Conservation (phyloP, 2,888 invertebrate genomes). For the Drosophila kanekoi region DNA sequence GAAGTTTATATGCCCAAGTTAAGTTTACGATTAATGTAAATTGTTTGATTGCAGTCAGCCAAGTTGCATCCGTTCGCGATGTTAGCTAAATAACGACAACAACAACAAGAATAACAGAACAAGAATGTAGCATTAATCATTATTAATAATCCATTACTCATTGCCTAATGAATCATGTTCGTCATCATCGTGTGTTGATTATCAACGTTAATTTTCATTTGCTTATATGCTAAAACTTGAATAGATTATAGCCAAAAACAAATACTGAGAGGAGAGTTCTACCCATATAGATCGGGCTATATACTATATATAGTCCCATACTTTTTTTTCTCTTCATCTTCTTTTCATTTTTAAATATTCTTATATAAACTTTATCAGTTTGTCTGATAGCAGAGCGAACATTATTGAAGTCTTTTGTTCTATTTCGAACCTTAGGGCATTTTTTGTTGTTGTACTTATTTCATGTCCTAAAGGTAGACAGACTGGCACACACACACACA, state of each 20-base stretch:
- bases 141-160: constrained; percentile 35
- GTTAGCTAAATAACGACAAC: constrained; percentile 22
- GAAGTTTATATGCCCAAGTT: constrained; percentile 63
- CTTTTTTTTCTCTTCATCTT: background rate
- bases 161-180: constrained; percentile 9
- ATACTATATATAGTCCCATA: constrained; percentile 64
- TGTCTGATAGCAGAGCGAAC: constrained; percentile 32
- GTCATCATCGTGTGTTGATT: constrained; percentile 15
- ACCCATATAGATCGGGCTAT: constrained; percentile 47
- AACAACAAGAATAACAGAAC: constrained; percentile 15
- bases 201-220: constrained; percentile 45
- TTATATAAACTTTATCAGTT: constrained; percentile 12
- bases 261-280: constrained; percentile 20
- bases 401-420: constrained; percentile 43
- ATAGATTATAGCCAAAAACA: constrained; percentile 54
- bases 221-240: constrained; percentile 28
- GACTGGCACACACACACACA: constrained; percentile 24
- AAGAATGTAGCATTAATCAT: constrained; percentile 43
- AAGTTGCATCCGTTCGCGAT: constrained; percentile 44
- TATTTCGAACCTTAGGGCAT: constrained; percentile 27
- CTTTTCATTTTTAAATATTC: constrained; percentile 8
- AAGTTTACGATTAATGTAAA: constrained; percentile 66
- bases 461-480: constrained; percentile 35
- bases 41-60: constrained; percentile 45
- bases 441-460: constrained; percentile 49